Evolutionary conservation across 1,140 invertebrate genomes (phyloP).

Genomic region (Tyrophagus putrescentiae): DNA sequence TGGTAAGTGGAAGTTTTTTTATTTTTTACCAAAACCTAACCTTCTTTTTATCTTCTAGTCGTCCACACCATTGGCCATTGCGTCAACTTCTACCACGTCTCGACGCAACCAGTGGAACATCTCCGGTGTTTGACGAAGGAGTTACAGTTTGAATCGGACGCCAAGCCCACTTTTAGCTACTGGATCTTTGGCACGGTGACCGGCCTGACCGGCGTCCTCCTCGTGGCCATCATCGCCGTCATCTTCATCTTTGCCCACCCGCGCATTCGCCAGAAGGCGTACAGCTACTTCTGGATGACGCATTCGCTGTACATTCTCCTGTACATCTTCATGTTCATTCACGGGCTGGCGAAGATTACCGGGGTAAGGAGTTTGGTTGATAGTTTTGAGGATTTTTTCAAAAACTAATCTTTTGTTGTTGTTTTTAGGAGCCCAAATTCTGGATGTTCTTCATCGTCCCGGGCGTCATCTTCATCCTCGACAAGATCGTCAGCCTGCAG

Average conservation of each 20-base stretch:
- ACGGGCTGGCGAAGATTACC: conserved; percentile 83
- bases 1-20: conserved; percentile 28
- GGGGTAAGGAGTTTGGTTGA: conserved; percentile 43
- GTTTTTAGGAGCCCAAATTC: conserved; percentile 49
- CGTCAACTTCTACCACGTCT: conserved; percentile 97
- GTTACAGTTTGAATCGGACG: conserved; percentile 79
- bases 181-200: conserved; percentile 91
- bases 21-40: background rate
- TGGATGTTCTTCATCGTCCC: conserved; percentile 92
- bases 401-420: conserved; percentile 13
- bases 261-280: conserved; percentile 76
- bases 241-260: conserved; percentile 97
- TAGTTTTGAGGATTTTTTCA: conserved; percentile 9
- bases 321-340: conserved; percentile 76
- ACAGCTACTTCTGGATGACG: conserved; percentile 93
- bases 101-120: conserved; percentile 86
- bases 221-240: conserved; percentile 83
- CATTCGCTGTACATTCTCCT: conserved; percentile 81
- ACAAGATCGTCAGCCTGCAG: conserved; percentile 79
- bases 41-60: conserved; percentile 33
- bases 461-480: conserved; percentile 70
- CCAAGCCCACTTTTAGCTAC: conserved; percentile 71
- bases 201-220: conserved; percentile 78
- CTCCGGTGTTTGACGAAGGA: conserved; percentile 86
- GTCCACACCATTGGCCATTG: conserved; percentile 81